These are phyloP conservation scores for Chrysoperla carnea DNA, from an alignment of 1,140 invertebrate genomes.

Conservation along the genomic window DNA sequence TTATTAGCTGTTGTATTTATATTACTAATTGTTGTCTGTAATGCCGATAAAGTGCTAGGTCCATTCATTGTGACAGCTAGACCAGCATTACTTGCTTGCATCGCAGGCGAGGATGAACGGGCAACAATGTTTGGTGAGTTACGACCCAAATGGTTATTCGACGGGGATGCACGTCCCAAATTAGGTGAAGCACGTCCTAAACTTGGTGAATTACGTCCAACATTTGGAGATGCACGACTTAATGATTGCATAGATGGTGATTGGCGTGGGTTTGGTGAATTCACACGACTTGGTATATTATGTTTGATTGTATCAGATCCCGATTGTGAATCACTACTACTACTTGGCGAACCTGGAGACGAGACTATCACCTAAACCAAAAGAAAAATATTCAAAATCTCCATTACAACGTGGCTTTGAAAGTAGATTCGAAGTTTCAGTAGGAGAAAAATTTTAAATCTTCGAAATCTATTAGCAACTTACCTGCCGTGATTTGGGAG, in stretches of 20 bases:
- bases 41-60: slow-evolving; percentile 8
- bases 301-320: slow-evolving; percentile 48
- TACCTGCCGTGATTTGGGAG: slow-evolving; percentile 1
- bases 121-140: slow-evolving; percentile 5
- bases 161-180: slow-evolving; percentile 17
- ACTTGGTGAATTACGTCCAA: slow-evolving; percentile 10
- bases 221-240: slow-evolving; percentile 18
- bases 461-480: neutral
- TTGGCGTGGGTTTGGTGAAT: slow-evolving; percentile 15
- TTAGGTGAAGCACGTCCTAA: slow-evolving; percentile 12
- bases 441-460: neutral
- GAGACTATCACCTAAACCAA: slow-evolving; percentile 54
- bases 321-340: slow-evolving; percentile 41
- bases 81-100: slow-evolving; percentile 35
- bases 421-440: neutral
- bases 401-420: neutral
- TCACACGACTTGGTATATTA: slow-evolving; percentile 20
- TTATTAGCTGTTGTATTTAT: slow-evolving; percentile 20
- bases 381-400: neutral
- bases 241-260: slow-evolving; percentile 15
- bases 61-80: slow-evolving; percentile 32
- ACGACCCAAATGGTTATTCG: neutral
- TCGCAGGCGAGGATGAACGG: slow-evolving; percentile 23
- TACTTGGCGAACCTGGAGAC: slow-evolving; percentile 53
- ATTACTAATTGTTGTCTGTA: slow-evolving; percentile 20